Evolutionary conservation across 1,140 invertebrate species (phyloP), one percentile per base, ranked within the genome.

Genomic region (Aleiodes sp.): DNA sequence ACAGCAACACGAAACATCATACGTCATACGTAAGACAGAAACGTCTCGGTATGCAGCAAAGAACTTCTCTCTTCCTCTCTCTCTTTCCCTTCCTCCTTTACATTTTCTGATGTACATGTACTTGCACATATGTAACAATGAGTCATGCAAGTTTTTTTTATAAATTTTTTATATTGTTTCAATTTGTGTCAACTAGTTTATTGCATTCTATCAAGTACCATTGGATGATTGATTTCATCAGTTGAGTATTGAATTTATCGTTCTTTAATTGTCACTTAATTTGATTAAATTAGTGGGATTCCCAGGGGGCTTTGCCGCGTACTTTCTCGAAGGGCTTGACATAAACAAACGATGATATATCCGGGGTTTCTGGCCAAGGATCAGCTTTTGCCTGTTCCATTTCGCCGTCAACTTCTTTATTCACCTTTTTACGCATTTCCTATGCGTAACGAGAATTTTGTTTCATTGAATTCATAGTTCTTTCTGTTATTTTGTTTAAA

Each of bases 291-390:
- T 57, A 74, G 14, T 64, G 16, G 4, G 9, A 26, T 56, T 77
- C 63, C 73, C 75, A 78, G 3, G 74, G 74, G 4, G 29, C 64
- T 65, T 75, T 75, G 3, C 74, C 74, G 9, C 76, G 68, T 7
- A 26, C 6, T 31, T 72, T 62, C 28, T 76, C 73, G 16, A 75
- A 56, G 1, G 62, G 70, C 19, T 77, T 75, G 0, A 33, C 46
- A 9, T 76, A 78, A 28, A 77, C 1, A 7, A 72, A 0, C 1
- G 10, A 16, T 2, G n/a, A 4, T 7, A 77, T 63, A 9, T 75
- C 74, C 1, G 70, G 39, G 10, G 67, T 43, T 8, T 75, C 76
- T 1, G 71, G 60, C 57, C 66, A 71, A 0, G 63, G 6, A 16
- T 77, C 76, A 0, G 67, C 19, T 35, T 77, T 77, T 0, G 73